Evolutionary conservation across 2,797 vertebrate genomes (phyloP), one percentile per base, ranked within the genome.

Genomic region (Helarctos malayanus): DNA sequence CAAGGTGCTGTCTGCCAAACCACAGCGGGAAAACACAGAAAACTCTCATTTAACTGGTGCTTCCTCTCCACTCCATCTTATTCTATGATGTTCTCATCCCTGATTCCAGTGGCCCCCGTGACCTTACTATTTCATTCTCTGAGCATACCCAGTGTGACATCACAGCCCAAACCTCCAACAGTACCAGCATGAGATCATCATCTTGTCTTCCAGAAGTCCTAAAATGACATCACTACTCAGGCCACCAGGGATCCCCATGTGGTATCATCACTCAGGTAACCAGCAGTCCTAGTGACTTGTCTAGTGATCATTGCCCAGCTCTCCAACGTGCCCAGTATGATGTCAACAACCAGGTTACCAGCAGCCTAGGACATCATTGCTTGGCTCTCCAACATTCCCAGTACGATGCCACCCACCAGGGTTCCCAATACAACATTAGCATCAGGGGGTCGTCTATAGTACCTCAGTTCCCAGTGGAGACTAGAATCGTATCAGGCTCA

Each of bases 1-100:
- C 59, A 92, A 68, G 32, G 47, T 29, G 86, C 56, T 69, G 88
- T 76, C 80, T 85, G 56, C 35, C 81, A 88, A 93, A 91, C 18
- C 45, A 65, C 19, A 73, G 15, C 35, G 59, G 86, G 63, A 90
- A 78, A 92, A 29, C 23, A 90, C 27, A 93, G 32, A 68, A 94
- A 95, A 23, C 15, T n/a, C 38, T 87, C 35, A 65, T 83, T 81
- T 52, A 79, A 59, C 59, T 94, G 71, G 84, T 25, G 11, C 71
- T 96, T 93, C 84, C 80, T 71, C 73, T 71, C 61, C 19, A 80
- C 25, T 61, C 32, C 38, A 27, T 35, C 41, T 84, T 87, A 61
- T 59, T 80, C 47, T 85, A 69, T 65, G 41, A 82, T 71, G 3
- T 32, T 49, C n/a, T 92, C 41, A 59, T 76, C 45, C 76, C 49